Evolutionary conservation across 2,113 vertebrate genomes (phyloP).

Genomic region (Kryptolebias marmoratus): DNA sequence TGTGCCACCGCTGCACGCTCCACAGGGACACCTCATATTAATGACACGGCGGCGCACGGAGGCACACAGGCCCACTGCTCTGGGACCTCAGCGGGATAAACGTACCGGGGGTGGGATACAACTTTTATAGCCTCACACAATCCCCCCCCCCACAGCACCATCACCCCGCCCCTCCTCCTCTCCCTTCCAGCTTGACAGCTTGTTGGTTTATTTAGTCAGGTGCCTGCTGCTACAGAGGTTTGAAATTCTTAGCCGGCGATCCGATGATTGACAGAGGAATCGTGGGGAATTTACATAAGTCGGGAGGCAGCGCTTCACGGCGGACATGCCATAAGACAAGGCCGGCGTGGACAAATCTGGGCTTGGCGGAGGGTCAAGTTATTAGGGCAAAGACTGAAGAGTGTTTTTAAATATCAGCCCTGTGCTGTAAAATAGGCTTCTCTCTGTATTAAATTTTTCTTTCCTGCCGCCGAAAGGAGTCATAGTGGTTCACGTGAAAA

Average conservation of each 20-base stretch:
- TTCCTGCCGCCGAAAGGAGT: no score
- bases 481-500: no score
- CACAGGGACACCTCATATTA: constrained; percentile 66
- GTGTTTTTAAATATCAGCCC: constrained; percentile 35
- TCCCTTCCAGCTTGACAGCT: constrained; percentile 46
- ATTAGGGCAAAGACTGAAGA: constrained; percentile 7
- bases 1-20: constrained; percentile 56
- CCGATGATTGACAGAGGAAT: constrained; percentile 64
- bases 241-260: constrained; percentile 46
- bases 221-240: constrained; percentile 55
- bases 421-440: no score
- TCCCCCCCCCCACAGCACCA: constrained; percentile 7
- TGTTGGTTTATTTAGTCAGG: constrained; percentile 71
- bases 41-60: constrained; percentile 36
- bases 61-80: constrained; percentile 54
- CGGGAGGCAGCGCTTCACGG: constrained; percentile 43
- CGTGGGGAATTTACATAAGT: constrained; percentile 46
- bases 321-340: constrained; percentile 16
- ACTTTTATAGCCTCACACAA: constrained; percentile 59
- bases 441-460: no score
- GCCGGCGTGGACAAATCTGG: constrained; percentile 15
- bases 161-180: not conserved
- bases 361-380: constrained; percentile 39
- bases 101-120: constrained; percentile 31
- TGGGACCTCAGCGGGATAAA: constrained; percentile 46